Base-by-base conservation (phyloP, 1,140 invertebrate genomes). In the Pygmarrhopalites habei region DNA sequence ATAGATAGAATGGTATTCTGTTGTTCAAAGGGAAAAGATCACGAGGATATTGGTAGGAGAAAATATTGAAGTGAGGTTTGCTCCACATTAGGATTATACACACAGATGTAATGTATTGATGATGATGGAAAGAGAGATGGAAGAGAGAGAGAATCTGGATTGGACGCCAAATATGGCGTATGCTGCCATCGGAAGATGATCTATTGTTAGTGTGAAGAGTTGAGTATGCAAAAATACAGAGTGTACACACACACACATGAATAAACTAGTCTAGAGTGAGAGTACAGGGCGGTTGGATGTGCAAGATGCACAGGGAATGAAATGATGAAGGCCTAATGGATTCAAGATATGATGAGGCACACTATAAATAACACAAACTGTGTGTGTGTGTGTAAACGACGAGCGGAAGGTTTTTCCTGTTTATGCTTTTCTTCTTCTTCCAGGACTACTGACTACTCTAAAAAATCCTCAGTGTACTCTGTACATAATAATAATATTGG, bases 281-380 rank as follows among this genome's bases (percentile, higher is more conserved):
- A 47, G 17, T 47, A 25, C n/a, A n/a, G n/a, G n/a, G n/a, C n/a
- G n/a, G n/a, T n/a, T n/a, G n/a, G n/a, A n/a, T 19, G 19, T 47
- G 44, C 44, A 47, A 10, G 5, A 56, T 53, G 60, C 59, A 26
- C n/a, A 53, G 30, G 21, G 57, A 55, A 59, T 67, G 60, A 62
- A 58, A 67, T 67, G 65, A 66, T 62, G 65, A 66, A 62, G 60
- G 49, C 60, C 61, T 67, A 67, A 67, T 67, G 65, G 65, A 67
- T 63, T 41, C 14, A 59, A 63, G 58, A 62, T 60, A 53, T 47
- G 52, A 67, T 63, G 61, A 30, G 35, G 51, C 43, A 46, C 57
- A 46, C 57, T 62, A 67, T 67, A 67, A 67, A 67, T 67, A 67
- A 63, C 60, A 28, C n/a, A n/a, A 15, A 35, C 5, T 35, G 32